Base-by-base conservation (phyloP, 2,797 vertebrate genomes). In the Euthynnus affinis region DNA sequence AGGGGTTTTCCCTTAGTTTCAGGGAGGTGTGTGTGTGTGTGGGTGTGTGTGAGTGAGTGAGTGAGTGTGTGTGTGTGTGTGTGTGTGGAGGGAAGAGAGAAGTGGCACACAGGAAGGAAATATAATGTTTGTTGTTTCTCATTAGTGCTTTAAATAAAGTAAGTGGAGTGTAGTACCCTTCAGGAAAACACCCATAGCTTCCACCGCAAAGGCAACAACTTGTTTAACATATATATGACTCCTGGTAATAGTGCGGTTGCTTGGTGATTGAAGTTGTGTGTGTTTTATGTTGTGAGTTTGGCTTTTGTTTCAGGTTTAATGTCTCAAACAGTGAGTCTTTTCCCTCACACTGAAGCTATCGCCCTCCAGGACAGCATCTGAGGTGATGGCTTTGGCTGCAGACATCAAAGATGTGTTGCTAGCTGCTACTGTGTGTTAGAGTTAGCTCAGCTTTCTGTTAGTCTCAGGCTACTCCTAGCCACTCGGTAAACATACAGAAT, bases 71-170 rank as follows among this genome's bases (percentile, higher is more conserved):
- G n/a, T n/a, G n/a, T n/a, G 57, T 42, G 53, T 17, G 49, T 25
- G 5, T 22, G 22, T 12, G 6, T 29, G 61, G 0, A 57, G 59
- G 63, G 76, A 68, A 74, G 84, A 81, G 40, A 74, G 46, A 66
- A 58, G 53, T 70, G 64, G 67, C 56, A 42, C 62, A 62, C 58
- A 85, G 85, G 86, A 93, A 90, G 87, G 84, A 92, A 89, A 87
- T 83, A 22, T 82, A 63, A 51, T 88, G 80, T 85, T 82, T 71
- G 67, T 66, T 80, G 76, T 73, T 85, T 87, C 68, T 92, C 80
- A 74, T 86, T 87, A 80, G 75, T 22, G 52, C 70, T 71, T 51
- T 62, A 76, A 83, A n/a, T n/a, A 67, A 77, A 74, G 37, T n/a
- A 59, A 69, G 60, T 58, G 10, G 55, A 75, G 73, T 61, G 70